Conservation (phyloP, 2,888 invertebrate genomes). For the Synanthedon tipuliformis region DNA sequence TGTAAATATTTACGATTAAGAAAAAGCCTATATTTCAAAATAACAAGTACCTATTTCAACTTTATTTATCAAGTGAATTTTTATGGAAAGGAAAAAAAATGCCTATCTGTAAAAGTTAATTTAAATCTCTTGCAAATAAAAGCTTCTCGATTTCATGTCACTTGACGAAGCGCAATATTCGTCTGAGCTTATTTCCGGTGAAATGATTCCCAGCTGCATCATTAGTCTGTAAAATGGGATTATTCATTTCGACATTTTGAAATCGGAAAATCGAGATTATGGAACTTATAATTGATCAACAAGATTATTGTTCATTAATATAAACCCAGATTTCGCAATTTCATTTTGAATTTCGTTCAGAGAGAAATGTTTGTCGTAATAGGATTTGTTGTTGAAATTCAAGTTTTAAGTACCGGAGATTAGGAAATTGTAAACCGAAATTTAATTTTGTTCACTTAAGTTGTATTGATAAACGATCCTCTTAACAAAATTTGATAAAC, state of each 20-base stretch:
- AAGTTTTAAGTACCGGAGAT: neutral
- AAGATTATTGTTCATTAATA: neutral
- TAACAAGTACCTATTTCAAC: too few species aligned
- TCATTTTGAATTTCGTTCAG: neutral
- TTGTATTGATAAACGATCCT: too few species aligned
- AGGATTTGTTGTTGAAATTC: neutral
- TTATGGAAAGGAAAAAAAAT: too few species aligned
- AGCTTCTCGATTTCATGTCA: slow-evolving; percentile 17
- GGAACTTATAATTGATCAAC: neutral
- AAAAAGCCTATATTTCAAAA: too few species aligned
- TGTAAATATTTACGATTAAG: too few species aligned
- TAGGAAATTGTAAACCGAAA: neutral
- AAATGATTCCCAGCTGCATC: slow-evolving; percentile 17
- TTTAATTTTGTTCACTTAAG: too few species aligned
- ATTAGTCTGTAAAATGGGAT: neutral
- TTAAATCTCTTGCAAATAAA: neutral
- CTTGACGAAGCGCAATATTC: slow-evolving; percentile 19
- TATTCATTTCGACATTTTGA: neutral
- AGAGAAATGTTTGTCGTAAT: neutral
- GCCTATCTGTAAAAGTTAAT: too few species aligned
- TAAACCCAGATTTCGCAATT: neutral
- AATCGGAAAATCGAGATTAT: neutral
- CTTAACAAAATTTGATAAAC: too few species aligned
- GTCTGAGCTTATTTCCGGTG: slow-evolving; percentile 27
- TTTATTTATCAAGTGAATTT: too few species aligned